Evolutionary conservation across 2,113 vertebrate genomes (phyloP).

Genomic region (Guaruba guarouba): DNA sequence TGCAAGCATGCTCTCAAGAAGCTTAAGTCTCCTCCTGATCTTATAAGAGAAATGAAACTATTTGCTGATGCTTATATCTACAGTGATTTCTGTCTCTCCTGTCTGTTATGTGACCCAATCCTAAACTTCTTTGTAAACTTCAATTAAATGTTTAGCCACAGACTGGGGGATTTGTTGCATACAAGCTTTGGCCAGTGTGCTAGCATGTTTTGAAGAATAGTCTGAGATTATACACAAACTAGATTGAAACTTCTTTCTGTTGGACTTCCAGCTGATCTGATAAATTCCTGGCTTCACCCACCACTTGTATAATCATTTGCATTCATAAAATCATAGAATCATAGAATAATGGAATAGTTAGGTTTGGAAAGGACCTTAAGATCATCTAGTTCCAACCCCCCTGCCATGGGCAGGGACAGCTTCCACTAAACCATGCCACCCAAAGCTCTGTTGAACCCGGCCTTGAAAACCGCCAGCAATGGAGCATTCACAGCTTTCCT

Average conservation of each 20-base stretch:
- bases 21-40: constrained; percentile 28
- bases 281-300: neutral
- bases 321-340: neutral
- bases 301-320: neutral
- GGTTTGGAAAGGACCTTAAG: no score
- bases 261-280: neutral
- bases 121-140: constrained; percentile 34
- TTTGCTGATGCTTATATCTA: neutral
- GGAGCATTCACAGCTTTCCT: no score
- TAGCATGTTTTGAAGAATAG: neutral
- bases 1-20: neutral
- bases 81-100: neutral
- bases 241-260: neutral
- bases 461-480: no score
- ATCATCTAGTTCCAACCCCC: no score
- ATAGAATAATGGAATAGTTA: no score
- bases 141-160: neutral
- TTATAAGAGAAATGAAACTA: constrained; percentile 3
- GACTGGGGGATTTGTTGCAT: neutral
- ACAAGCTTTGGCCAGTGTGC: neutral
- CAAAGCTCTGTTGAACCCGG: no score
- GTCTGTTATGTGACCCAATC: neutral
- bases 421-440: no score
- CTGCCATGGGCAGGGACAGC: no score
- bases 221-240: neutral